A percentile compares a stretch with the other conserved stretches of the same genome.
phyloP scores from a whole-genome alignment of 1,140 invertebrate species.

The Caenorhabditis tropicalis region DNA sequence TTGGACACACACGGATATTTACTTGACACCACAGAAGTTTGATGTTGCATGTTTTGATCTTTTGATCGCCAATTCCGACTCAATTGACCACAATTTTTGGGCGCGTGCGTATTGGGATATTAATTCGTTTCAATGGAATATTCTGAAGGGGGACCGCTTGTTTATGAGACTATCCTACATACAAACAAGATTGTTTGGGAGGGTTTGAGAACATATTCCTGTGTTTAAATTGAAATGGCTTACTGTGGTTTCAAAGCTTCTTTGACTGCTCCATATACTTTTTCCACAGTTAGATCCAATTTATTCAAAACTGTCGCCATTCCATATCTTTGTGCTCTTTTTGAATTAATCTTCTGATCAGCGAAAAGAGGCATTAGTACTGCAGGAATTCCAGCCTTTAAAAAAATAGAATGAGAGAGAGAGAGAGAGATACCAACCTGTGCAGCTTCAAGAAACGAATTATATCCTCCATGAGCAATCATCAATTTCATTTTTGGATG shows the following conservation, averaged over 20 bases:
- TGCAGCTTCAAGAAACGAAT: constrained; percentile 68
- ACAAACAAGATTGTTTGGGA: too few species aligned
- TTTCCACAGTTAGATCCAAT: constrained; percentile 58
- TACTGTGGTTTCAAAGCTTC: constrained; percentile 62
- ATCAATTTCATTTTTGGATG: constrained; percentile 66
- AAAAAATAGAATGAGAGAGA: background rate
- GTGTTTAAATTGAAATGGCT: background rate
- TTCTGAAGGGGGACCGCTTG: too few species aligned
- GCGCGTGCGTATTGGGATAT: too few species aligned
- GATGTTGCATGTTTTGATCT: too few species aligned
- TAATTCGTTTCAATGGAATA: too few species aligned
- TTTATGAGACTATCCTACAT: too few species aligned
- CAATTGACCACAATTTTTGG: too few species aligned
- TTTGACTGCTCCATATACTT: constrained; percentile 59
- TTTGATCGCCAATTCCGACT: too few species aligned
- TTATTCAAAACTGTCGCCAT: constrained; percentile 60
- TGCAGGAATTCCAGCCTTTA: constrained; percentile 69
- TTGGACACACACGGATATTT: too few species aligned
- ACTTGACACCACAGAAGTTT: too few species aligned
- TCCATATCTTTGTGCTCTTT: constrained; percentile 68
- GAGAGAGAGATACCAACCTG: background rate
- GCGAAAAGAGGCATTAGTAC: constrained; percentile 71
- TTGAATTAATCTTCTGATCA: constrained; percentile 71
- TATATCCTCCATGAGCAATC: constrained; percentile 72
- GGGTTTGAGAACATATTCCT: too few species aligned